A percentile compares a stretch with the other conserved stretches of the same genome.
phyloP scores from a whole-genome alignment of 2,888 invertebrate species.

The Machimus atricapillus region DNA sequence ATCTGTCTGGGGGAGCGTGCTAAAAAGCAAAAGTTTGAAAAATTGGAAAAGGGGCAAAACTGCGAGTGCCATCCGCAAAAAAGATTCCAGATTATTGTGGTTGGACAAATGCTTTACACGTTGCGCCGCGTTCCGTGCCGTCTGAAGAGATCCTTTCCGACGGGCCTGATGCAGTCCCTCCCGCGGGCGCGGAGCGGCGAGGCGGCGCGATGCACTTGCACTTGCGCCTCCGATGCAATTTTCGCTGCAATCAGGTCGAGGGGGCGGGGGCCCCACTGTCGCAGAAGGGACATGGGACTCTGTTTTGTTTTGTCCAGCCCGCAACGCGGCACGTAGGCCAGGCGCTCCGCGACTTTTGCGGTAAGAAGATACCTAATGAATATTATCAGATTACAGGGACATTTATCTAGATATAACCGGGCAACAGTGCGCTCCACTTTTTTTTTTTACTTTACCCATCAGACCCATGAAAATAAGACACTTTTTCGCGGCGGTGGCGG shows the following conservation, averaged over 20 bases:
- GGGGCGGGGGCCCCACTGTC: not conserved
- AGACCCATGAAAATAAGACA: not conserved
- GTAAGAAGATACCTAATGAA: conserved; percentile 43
- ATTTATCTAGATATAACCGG: conserved; percentile 40
- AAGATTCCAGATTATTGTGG: not conserved
- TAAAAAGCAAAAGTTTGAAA: not conserved
- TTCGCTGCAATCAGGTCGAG: not conserved
- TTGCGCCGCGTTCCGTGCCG: not conserved
- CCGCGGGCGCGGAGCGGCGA: no score
- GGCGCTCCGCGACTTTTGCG: not conserved
- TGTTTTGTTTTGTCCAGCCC: not conserved
- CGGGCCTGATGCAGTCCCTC: not conserved
- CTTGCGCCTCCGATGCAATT: not conserved
- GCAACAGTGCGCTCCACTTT: not conserved
- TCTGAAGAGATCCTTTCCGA: not conserved
- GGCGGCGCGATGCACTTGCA: no score
- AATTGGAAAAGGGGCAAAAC: not conserved
- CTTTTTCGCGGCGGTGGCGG: not conserved
- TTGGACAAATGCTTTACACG: conserved; percentile 17
- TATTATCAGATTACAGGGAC: conserved; percentile 44
- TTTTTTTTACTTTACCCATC: not conserved
- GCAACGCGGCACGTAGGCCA: not conserved
- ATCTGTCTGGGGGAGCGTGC: not conserved
- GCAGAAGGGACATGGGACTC: not conserved
- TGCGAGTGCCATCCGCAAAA: not conserved